Evolutionary conservation across 2,888 invertebrate genomes (phyloP).

Genomic region (Gymnosoma rotundatum): DNA sequence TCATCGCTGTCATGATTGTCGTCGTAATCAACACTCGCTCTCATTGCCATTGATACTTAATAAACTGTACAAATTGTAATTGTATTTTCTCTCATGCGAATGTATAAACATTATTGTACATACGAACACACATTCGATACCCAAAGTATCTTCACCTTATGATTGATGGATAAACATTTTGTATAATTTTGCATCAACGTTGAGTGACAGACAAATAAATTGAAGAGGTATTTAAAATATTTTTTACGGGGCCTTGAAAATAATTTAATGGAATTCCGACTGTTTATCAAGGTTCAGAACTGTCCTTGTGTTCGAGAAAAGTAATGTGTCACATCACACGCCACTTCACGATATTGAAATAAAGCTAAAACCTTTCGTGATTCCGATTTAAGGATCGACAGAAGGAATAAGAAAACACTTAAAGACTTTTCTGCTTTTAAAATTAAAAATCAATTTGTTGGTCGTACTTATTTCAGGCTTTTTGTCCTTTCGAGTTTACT

Average conservation of each 20-base stretch:
- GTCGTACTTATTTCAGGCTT: too few species aligned
- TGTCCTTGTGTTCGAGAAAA: too few species aligned
- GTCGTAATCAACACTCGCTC: conserved; percentile 36
- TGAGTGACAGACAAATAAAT: not conserved
- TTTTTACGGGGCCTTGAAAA: conserved; percentile 7
- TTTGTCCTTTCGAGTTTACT: too few species aligned
- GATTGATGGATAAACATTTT: conserved; percentile 37
- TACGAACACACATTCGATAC: not conserved
- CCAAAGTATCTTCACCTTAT: conserved; percentile 35
- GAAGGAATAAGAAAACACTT: too few species aligned
- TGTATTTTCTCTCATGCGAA: not conserved
- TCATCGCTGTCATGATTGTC: conserved; percentile 40
- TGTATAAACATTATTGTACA: not conserved
- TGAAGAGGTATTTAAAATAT: not conserved
- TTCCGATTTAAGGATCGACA: too few species aligned
- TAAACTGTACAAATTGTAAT: conserved; percentile 32
- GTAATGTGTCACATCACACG: too few species aligned
- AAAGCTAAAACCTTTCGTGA: too few species aligned
- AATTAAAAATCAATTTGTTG: too few species aligned
- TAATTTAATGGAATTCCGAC: not conserved
- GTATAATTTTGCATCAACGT: conserved; percentile 14
- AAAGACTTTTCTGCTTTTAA: too few species aligned
- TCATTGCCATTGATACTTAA: conserved; percentile 36
- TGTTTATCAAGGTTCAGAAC: too few species aligned
- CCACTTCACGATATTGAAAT: too few species aligned